phyloP scores from a whole-genome alignment of 2,888 invertebrate genomes.

The Nephrotoma guestfalica region DNA sequence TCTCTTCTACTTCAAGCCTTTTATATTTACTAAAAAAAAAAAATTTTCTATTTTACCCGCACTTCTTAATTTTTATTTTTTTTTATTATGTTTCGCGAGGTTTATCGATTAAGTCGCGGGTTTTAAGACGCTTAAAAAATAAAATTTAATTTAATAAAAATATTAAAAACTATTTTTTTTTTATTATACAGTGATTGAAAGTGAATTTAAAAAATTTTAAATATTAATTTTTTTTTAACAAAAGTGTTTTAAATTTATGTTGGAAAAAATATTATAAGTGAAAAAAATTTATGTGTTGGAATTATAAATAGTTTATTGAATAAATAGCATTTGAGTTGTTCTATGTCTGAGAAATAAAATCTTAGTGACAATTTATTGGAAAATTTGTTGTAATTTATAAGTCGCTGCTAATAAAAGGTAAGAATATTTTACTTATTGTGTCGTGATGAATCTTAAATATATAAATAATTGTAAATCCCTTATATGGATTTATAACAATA shows the following conservation, averaged over 20 bases:
- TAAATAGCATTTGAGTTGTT: background rate
- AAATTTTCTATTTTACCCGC: background rate
- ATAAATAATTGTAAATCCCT: background rate
- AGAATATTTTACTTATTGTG: background rate
- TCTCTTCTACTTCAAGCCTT: background rate
- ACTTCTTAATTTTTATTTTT: constrained; percentile 5
- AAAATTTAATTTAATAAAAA: background rate
- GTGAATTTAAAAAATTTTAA: background rate
- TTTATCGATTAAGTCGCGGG: constrained; percentile 7
- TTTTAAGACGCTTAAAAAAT: background rate
- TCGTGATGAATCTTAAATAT: background rate
- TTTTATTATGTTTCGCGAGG: constrained; percentile 8
- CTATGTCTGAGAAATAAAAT: background rate
- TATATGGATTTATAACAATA: background rate
- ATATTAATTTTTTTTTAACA: background rate
- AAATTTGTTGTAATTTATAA: background rate
- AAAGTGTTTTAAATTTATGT: background rate
- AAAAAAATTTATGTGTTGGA: background rate
- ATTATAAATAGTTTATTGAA: background rate
- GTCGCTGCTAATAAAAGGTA: background rate
- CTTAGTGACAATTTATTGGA: background rate
- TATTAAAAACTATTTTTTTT: background rate
- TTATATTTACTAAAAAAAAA: background rate
- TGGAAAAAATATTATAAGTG: background rate
- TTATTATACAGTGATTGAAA: background rate